A percentile compares a stretch with the other conserved stretches of the same genome.
phyloP scores from a whole-genome alignment of 2,888 invertebrate genomes.

The Zelleria hepariella region DNA sequence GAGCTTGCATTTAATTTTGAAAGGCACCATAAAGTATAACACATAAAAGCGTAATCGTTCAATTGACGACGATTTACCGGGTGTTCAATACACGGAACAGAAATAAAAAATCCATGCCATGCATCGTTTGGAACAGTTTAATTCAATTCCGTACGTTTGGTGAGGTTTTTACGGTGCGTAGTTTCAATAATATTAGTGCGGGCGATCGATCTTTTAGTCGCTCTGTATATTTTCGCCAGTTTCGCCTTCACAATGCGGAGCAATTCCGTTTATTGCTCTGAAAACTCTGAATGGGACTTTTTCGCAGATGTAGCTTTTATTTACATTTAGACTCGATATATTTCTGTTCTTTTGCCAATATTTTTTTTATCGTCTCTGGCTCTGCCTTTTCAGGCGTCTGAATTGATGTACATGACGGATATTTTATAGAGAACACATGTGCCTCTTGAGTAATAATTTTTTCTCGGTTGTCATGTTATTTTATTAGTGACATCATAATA shows the following conservation, averaged over 20 bases:
- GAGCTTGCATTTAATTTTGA: too few relatives aligned
- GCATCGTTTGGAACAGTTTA: too few relatives aligned
- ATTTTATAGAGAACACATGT: not conserved
- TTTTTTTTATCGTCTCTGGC: not conserved
- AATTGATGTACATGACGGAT: not conserved
- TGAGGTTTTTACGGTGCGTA: not conserved
- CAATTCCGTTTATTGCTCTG: constrained; percentile 35
- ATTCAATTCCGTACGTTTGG: too few relatives aligned
- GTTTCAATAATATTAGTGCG: not conserved
- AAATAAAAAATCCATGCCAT: too few relatives aligned
- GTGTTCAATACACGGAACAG: too few relatives aligned
- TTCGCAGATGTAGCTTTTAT: not conserved
- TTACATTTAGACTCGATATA: not conserved
- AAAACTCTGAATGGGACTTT: constrained; percentile 15
- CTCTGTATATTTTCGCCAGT: not conserved
- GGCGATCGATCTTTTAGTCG: not conserved
- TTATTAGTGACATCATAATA: not conserved
- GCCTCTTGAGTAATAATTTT: not conserved
- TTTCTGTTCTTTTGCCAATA: not conserved
- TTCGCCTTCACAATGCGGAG: constrained; percentile 27
- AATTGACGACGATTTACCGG: too few relatives aligned
- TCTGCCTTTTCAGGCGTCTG: not conserved
- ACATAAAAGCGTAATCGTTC: too few relatives aligned
- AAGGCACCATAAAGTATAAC: too few relatives aligned
- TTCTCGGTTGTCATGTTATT: not conserved